Evolutionary conservation across 2,113 vertebrate genomes (phyloP).

Genomic region (Cyanistes caeruleus): DNA sequence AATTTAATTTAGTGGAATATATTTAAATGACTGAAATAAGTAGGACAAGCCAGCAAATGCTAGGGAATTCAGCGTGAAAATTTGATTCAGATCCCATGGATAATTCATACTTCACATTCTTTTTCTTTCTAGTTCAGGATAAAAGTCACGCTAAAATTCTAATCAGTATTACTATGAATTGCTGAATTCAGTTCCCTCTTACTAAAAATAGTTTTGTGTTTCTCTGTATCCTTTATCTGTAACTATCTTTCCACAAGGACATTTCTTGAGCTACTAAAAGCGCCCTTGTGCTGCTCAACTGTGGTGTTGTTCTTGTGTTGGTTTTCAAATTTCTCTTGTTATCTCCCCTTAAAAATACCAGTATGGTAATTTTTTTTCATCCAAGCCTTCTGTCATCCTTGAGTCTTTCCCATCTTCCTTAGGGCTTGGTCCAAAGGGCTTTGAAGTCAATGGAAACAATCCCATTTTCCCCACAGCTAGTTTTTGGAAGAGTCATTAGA

Average conservation of each 20-base stretch:
- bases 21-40: not conserved
- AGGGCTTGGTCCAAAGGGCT: not conserved
- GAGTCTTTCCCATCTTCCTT: not conserved
- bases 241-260: not conserved
- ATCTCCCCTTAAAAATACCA: not conserved
- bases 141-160: constrained; percentile 10
- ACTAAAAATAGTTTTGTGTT: not conserved
- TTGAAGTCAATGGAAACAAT: not conserved
- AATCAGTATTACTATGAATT: not conserved
- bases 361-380: not conserved
- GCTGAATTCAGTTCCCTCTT: not conserved
- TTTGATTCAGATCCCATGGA: constrained; percentile 18
- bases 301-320: not conserved
- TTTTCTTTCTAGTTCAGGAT: not conserved
- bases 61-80: constrained; percentile 1
- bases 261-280: not conserved
- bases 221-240: not conserved
- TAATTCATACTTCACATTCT: constrained; percentile 3
- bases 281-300: fast-evolving
- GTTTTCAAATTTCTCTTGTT: not conserved
- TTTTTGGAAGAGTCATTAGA: not conserved
- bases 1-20: not conserved
- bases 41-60: not conserved
- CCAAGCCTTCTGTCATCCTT: not conserved
- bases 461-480: not conserved